Conservation (phyloP, 37 sponge, comb jelly and placozoan species). For the Halisarca cf. caerulea region DNA sequence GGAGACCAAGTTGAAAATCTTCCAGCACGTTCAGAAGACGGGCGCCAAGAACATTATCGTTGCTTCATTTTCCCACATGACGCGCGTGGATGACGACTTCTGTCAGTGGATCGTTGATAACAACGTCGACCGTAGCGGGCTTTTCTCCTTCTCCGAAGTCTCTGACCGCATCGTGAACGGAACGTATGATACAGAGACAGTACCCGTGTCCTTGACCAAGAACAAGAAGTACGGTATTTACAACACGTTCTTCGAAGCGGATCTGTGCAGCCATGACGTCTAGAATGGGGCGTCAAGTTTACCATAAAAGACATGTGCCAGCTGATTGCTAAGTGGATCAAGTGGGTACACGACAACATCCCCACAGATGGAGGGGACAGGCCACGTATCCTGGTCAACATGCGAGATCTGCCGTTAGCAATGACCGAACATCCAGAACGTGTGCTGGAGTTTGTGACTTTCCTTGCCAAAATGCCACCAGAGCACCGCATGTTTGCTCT, state of each 20-base stretch:
- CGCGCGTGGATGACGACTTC: conserved; percentile 82
- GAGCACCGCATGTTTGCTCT: conserved; percentile 54
- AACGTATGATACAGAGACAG: conserved; percentile 46
- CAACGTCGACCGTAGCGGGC: conserved; percentile 54
- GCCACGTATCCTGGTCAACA: conserved; percentile 67
- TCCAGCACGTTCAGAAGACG: conserved; percentile 63
- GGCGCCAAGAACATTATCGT: conserved; percentile 77
- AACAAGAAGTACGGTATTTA: conserved; percentile 61
- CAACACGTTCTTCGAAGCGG: conserved; percentile 78
- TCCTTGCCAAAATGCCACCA: conserved; percentile 57
- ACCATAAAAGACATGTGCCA: conserved; percentile 60
- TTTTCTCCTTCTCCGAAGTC: conserved; percentile 78
- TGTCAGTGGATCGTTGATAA: conserved; percentile 43
- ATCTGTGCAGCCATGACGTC: conserved; percentile 39
- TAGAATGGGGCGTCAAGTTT: conserved; percentile 58
- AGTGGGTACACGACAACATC: conserved; percentile 52
- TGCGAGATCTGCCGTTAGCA: conserved; percentile 75
- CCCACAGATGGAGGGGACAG: conserved; percentile 11
- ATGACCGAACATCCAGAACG: conserved; percentile 64
- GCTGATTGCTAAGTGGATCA: conserved; percentile 55
- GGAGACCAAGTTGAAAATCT: conserved; percentile 74
- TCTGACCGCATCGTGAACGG: conserved; percentile 45
- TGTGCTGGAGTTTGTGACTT: conserved; percentile 55
- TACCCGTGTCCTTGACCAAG: conserved; percentile 67
- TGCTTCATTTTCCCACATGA: conserved; percentile 72